phyloP scores from a whole-genome alignment of 1,140 invertebrate species.

The Pantala flavescens region DNA sequence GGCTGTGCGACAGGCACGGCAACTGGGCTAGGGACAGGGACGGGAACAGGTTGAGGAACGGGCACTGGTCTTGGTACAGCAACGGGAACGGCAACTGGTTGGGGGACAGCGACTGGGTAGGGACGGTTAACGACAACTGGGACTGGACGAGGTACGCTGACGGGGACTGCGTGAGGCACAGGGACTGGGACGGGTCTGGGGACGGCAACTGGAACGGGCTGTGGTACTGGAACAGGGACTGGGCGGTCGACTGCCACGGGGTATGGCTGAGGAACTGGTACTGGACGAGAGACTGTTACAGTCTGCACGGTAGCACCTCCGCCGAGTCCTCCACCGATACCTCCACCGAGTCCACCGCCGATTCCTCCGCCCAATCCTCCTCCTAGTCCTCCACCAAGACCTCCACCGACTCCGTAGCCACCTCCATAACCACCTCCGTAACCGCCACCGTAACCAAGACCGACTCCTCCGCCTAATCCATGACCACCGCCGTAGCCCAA shows the following conservation, averaged over 20 bases:
- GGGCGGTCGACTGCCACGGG: neutral
- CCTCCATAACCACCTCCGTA: neutral
- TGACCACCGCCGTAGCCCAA: neutral
- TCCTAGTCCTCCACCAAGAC: neutral
- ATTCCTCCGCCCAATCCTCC: neutral
- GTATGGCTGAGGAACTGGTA: neutral
- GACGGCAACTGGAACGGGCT: neutral
- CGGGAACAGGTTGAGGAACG: neutral
- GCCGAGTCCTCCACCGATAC: neutral
- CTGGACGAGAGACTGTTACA: neutral
- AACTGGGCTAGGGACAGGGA: neutral
- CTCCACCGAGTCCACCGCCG: neutral
- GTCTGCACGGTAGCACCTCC: neutral
- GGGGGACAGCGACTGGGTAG: neutral
- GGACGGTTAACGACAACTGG: neutral
- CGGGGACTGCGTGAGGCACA: neutral
- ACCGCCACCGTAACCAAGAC: neutral
- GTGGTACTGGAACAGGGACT: neutral
- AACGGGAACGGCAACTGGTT: neutral
- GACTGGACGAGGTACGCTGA: neutral
- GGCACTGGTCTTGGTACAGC: neutral
- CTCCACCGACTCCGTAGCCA: neutral
- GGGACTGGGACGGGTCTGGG: neutral
- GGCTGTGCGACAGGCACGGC: neutral
- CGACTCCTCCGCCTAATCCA: neutral